Percentiles rank a stretch among this genome's conserved stretches.
Evolutionary conservation across 2,797 vertebrate genomes (phyloP).

Genomic region (Rhinichthys osculus): DNA sequence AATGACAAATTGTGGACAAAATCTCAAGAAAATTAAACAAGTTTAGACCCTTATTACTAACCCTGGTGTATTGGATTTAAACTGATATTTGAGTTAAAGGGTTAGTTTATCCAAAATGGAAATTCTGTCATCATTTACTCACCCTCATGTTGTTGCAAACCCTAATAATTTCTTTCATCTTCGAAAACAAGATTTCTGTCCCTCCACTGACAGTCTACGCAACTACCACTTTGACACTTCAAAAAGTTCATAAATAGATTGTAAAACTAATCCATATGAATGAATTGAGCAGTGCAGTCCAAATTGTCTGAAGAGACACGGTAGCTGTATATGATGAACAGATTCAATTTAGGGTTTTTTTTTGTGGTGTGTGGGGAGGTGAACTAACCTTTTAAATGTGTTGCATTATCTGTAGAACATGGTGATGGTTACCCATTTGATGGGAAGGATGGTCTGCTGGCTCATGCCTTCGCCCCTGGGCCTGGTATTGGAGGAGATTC

Average conservation of each 20-base stretch:
- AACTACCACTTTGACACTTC: neutral
- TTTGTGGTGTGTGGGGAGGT: neutral
- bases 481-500: slow-evolving; percentile 96
- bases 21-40: neutral
- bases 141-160: neutral
- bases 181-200: neutral
- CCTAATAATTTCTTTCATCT: neutral
- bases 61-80: neutral
- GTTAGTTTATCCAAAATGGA: neutral
- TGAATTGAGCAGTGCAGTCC: neutral
- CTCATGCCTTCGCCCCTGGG: slow-evolving; percentile 96
- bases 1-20: neutral
- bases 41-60: neutral
- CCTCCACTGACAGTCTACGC: neutral
- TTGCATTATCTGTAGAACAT: slow-evolving; percentile 83
- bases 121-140: neutral
- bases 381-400: neutral
- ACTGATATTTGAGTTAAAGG: slow-evolving; percentile 6
- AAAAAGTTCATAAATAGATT: neutral
- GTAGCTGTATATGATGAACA: neutral
- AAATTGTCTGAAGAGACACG: neutral
- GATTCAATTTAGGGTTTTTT: neutral
- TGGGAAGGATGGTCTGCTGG: slow-evolving; percentile 96
- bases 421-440: slow-evolving; percentile 98
- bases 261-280: neutral